A percentile compares a stretch with the other conserved stretches of the same genome.
Evolutionary conservation across 2,888 invertebrate genomes (phyloP).

Genomic region (Brachynemurus nebulosus): DNA sequence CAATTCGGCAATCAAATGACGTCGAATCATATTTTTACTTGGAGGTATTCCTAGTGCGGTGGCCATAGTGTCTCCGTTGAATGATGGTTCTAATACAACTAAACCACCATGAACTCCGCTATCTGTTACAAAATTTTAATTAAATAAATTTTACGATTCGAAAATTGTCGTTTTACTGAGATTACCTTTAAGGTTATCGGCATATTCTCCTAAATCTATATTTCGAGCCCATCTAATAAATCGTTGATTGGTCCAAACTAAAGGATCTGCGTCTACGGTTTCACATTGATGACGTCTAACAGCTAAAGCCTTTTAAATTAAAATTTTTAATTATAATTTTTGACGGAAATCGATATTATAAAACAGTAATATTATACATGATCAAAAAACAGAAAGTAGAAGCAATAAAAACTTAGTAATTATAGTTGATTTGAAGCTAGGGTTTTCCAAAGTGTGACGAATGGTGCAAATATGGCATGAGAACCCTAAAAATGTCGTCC

Average conservation of each 20-base stretch:
- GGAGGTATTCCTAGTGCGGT: conserved; percentile 84
- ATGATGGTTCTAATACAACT: conserved; percentile 84
- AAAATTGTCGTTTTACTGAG: too few relatives aligned
- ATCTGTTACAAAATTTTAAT: conserved; percentile 40
- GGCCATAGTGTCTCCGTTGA: conserved; percentile 90
- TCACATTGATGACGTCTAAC: conserved; percentile 81
- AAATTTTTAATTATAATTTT: conserved; percentile 14
- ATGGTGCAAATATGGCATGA: too few relatives aligned
- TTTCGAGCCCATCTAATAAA: conserved; percentile 88
- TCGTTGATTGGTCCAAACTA: conserved; percentile 92
- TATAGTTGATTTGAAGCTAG: background rate
- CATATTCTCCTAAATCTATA: conserved; percentile 88
- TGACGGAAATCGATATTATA: background rate
- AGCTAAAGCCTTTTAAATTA: conserved; percentile 57
- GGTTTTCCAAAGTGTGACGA: too few relatives aligned
- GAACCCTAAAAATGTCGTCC: too few relatives aligned
- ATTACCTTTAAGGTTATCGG: conserved; percentile 79
- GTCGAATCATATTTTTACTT: conserved; percentile 81
- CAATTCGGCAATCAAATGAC: conserved; percentile 82
- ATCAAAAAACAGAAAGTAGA: background rate
- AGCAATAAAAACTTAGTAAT: background rate
- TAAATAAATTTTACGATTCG: too few relatives aligned
- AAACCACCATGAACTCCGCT: conserved; percentile 92
- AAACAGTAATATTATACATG: background rate
- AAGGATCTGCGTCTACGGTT: conserved; percentile 75